Conservation (phyloP, 2,888 invertebrate species). For the Autographa gamma region DNA sequence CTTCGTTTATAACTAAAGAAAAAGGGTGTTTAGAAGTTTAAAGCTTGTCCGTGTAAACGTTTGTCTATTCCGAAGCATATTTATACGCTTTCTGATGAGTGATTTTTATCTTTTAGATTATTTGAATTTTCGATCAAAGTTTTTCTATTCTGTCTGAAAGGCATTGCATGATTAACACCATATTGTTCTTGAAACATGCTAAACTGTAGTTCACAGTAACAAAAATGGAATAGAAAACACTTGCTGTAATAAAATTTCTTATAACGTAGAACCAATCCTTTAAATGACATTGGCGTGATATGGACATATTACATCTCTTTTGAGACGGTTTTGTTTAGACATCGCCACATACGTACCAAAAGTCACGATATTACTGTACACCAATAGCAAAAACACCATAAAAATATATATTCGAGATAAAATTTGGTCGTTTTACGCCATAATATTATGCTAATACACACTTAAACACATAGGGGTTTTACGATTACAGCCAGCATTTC, state of each 20-base stretch:
- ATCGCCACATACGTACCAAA: constrained; percentile 18
- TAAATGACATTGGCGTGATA: background rate
- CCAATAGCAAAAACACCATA: constrained; percentile 38
- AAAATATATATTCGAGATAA: constrained; percentile 46
- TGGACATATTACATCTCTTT: constrained; percentile 37
- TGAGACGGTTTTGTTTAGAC: constrained; percentile 13
- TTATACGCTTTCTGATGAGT: background rate
- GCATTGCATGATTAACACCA: background rate
- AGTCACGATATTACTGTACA: constrained; percentile 27
- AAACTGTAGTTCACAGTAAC: too few relatives aligned
- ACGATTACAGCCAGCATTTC: constrained; percentile 27
- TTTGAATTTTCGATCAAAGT: background rate
- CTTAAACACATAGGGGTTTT: constrained; percentile 38
- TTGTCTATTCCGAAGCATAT: background rate
- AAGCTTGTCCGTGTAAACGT: constrained; percentile 27
- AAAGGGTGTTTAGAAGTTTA: constrained; percentile 25
- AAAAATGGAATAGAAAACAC: too few relatives aligned
- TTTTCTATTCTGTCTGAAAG: background rate
- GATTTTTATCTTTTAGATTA: background rate
- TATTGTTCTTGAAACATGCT: background rate
- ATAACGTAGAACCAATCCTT: background rate
- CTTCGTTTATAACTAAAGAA: constrained; percentile 19
- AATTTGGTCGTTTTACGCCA: constrained; percentile 34
- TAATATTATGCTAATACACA: constrained; percentile 50
- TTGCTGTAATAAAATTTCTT: too few relatives aligned